A percentile compares a stretch with the other conserved stretches of the same genome.
Evolutionary conservation across 1,140 invertebrate genomes (phyloP).

Genomic region (Vanessa atalanta): DNA sequence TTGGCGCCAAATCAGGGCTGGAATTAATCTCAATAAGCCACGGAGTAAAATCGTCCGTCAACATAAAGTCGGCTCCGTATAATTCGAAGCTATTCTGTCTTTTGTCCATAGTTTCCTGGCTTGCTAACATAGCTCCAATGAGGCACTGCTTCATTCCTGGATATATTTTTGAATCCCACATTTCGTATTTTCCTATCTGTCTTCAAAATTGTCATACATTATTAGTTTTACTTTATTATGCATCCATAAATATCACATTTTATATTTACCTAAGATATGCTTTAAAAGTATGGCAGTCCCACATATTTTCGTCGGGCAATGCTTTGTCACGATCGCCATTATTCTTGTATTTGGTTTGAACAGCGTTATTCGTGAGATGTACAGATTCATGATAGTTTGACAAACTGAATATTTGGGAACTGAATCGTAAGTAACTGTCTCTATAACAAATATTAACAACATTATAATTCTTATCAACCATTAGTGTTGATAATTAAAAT

Average conservation of each 20-base stretch:
- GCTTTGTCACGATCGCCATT: conserved; percentile 86
- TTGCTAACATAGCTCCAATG: conserved; percentile 91
- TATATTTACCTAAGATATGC: conserved; percentile 83
- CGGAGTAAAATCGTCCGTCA: conserved; percentile 92
- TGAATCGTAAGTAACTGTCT: conserved; percentile 95
- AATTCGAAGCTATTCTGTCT: conserved; percentile 95
- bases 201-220: conserved; percentile 63
- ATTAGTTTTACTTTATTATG: conserved; percentile 36
- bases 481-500: conserved; percentile 3
- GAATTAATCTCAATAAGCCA: conserved; percentile 98
- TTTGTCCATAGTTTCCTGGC: conserved; percentile 92
- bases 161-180: conserved; percentile 91
- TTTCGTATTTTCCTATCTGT: conserved; percentile 86
- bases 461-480: background rate
- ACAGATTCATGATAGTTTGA: conserved; percentile 96
- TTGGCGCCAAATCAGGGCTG: conserved; percentile 93
- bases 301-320: conserved; percentile 92
- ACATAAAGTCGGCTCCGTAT: conserved; percentile 96
- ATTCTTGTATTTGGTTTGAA: conserved; percentile 95
- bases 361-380: conserved; percentile 96
- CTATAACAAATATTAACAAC: conserved; percentile 73
- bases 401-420: conserved; percentile 93
- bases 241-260: conserved; percentile 5
- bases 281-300: conserved; percentile 91
- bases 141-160: conserved; percentile 95